Evolutionary conservation across 2,888 invertebrate species (phyloP).

Genomic region (Callyntrura sp.): DNA sequence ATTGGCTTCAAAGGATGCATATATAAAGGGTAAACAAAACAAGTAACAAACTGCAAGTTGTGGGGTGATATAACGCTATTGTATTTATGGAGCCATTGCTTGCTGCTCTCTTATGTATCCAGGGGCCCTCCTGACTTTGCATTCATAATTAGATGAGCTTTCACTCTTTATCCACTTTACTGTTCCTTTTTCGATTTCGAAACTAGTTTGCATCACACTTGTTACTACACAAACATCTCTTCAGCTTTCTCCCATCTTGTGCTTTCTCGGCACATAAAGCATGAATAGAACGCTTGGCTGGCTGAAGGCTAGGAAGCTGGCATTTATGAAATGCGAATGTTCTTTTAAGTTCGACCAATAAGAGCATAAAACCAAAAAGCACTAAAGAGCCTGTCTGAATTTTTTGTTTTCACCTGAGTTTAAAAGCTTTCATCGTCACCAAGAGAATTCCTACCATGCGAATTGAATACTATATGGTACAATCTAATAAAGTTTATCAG

Average conservation of each 20-base stretch:
- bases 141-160: conserved; percentile 61
- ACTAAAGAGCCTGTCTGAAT: background rate
- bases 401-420: background rate
- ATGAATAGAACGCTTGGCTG: background rate
- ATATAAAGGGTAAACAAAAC: no score
- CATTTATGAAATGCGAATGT: background rate
- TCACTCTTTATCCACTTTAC: conserved; percentile 3
- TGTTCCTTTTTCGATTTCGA: background rate
- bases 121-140: background rate
- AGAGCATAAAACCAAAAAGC: background rate
- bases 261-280: background rate
- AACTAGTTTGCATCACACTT: conserved; percentile 14
- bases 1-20: no score
- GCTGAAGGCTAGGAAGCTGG: background rate
- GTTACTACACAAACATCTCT: background rate
- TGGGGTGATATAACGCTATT: background rate
- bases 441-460: background rate
- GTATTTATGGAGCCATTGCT: background rate
- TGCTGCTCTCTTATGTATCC: background rate
- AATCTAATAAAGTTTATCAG: no score
- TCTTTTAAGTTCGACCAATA: background rate
- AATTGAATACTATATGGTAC: background rate
- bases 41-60: background rate
- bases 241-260: background rate
- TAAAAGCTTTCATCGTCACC: background rate